Evolutionary conservation across 2,888 invertebrate genomes (phyloP), one percentile per base, ranked within the genome.

Genomic region (Dryococelus australis): DNA sequence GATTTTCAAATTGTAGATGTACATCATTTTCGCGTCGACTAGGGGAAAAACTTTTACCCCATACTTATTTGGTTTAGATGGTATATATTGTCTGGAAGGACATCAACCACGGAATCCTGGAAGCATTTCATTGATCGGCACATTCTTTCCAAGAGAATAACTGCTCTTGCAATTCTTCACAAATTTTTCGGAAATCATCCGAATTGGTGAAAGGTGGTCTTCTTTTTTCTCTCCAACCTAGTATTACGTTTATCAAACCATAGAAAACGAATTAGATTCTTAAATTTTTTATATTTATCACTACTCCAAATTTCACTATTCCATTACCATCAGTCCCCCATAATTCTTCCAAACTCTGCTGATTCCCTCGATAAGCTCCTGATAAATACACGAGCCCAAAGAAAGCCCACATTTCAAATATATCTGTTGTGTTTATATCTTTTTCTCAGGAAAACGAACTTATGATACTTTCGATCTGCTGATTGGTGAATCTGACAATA

Each of bases 31-130:
- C 13, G 89, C 79, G 87, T 90, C 89, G 51, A 87, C 88, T 51
- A 90, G 65, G 10, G 90, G 90, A 86, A 88, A 89, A 27, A 90
- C 88, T 89, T 91, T 91, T 16, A 91, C 89, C 0, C 90, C 90
- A 88, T 91, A 91, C 85, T 90, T 91, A 2, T 89, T 89, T 28
- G 91, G 90, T 88, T 91, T 90, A 43, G 90, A 90, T n/a, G 91
- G 90, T 24, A 91, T 91, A 87, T 91, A 91, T 88, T 91, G 90
- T 35, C 90, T 85, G 89, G 90, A 90, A 43, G 86, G 43, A 86
- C 90, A 90, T 8, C 88, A n/a, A 35, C 90, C 89, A 78, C 89
- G 84, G 87, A 90, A 90, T 79, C 85, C 89, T 85, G 88, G 88
- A 86, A 89, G 86, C 86, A 84, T 88, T 80, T 90, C 88, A 16